Evolutionary conservation across 30 jellyfish, hydroid and myxozoan genomes (phyloP).

Genomic region (Aurelia sp.): DNA sequence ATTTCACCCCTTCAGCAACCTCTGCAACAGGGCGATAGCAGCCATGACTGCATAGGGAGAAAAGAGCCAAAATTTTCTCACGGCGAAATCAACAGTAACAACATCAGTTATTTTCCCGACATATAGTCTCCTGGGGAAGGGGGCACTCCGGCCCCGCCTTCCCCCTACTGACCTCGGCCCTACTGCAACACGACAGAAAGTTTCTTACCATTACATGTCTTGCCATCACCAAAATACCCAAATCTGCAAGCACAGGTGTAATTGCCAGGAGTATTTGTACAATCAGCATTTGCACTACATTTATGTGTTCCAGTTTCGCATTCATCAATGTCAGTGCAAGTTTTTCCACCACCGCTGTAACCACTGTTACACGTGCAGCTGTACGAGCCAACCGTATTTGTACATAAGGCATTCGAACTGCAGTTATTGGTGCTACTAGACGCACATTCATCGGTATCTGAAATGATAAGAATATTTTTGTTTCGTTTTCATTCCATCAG

Average conservation of each 20-base stretch:
- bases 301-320: conserved; percentile 10
- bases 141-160: not conserved
- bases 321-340: conserved; percentile 24
- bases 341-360: conserved; percentile 30
- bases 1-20: too few species aligned
- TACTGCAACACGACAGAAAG: not conserved
- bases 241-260: conserved; percentile 26
- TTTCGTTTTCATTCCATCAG: too few species aligned
- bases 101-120: too few species aligned
- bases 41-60: too few species aligned
- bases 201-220: conserved; percentile 20
- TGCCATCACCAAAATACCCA: conserved; percentile 51
- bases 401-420: conserved; percentile 36
- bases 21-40: too few species aligned
- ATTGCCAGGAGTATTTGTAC: conserved; percentile 12
- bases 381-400: conserved; percentile 54
- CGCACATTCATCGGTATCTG: conserved; percentile 44
- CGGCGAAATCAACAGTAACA: too few species aligned
- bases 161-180: not conserved
- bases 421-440: conserved; percentile 41
- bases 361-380: conserved; percentile 53
- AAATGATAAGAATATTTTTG: not conserved
- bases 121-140: not conserved
- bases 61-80: too few species aligned
- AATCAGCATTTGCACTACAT: conserved; percentile 43